Evolutionary conservation across 2,797 vertebrate genomes (phyloP).

Genomic region (Rhyacichthys aspro): DNA sequence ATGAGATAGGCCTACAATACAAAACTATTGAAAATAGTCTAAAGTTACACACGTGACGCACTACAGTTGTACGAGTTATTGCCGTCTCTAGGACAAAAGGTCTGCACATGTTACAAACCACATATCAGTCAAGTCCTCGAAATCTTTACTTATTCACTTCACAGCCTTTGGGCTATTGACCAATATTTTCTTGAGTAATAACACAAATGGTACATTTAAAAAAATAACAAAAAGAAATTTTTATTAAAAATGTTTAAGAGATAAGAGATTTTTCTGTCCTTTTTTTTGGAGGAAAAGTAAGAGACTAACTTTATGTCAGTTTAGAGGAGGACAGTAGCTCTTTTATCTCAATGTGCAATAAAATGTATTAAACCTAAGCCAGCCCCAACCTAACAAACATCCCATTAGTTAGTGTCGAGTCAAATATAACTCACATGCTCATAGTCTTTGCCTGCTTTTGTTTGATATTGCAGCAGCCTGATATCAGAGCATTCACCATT

Average conservation of each 20-base stretch:
- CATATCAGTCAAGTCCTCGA: constrained; percentile 19
- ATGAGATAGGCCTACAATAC: neutral
- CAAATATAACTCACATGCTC: too few relatives aligned
- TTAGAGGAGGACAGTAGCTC: too few relatives aligned
- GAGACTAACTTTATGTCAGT: too few relatives aligned
- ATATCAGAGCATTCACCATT: too few relatives aligned
- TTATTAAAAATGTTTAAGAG: too few relatives aligned
- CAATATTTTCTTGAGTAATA: neutral
- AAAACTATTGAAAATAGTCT: constrained; percentile 7
- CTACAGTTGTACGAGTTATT: constrained; percentile 59
- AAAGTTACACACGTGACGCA: constrained; percentile 51
- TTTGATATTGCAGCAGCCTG: too few relatives aligned
- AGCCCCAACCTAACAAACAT: too few relatives aligned
- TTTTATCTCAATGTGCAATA: too few relatives aligned
- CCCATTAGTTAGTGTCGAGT: too few relatives aligned
- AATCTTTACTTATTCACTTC: constrained; percentile 6
- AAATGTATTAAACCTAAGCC: too few relatives aligned
- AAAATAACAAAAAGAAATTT: too few relatives aligned
- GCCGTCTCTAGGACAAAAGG: constrained; percentile 35
- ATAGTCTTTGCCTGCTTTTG: neutral
- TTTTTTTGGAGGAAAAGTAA: constrained; percentile 16
- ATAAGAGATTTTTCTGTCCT: neutral
- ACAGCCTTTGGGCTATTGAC: constrained; percentile 7
- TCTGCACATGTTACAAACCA: constrained; percentile 11
- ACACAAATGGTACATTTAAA: too few relatives aligned